Evolutionary conservation across 2,113 vertebrate species (phyloP), one percentile per base, ranked within the genome.

Genomic region (Gymnarchus niloticus): DNA sequence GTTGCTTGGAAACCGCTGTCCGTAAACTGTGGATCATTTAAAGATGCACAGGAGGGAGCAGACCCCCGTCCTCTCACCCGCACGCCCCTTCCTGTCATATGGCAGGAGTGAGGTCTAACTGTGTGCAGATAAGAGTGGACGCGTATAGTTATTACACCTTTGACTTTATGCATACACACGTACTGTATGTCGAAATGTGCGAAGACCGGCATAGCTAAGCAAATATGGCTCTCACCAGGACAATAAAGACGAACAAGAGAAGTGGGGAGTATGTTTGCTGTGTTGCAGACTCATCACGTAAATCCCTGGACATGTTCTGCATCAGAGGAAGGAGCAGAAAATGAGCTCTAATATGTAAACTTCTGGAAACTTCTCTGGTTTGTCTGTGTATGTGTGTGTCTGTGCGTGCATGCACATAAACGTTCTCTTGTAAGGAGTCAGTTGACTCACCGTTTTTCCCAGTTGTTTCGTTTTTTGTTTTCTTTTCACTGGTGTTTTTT

Each of bases 261-360:
- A 88, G 88, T 84, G 82, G 10, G 59, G 9, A 80, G 83, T 84
- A 44, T 17, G 76, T 93, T 93, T 93, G 91, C 86, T 88, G 93
- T 93, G 93, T 91, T 90, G 92, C 89, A 90, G 89, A n/a, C n/a
- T n/a, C n/a, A n/a, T n/a, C n/a, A n/a, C 88, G 77, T 90, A 90
- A 92, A 90, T 89, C 25, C 33, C 56, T 90, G 93, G 93, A 93
- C 91, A 91, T 93, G 93, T 92, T 93, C 85, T 88, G 91, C 91
- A 94, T 93, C 93, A 92, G 89, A 87, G 90, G 85, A 88, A 90
- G 90, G 91, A 88, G 89, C 89, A 92, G 90, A 93, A 93, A 93
- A 92, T 91, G 85, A 90, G 88, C 86, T 88, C 86, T 85, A 41
- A 48, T 85, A 84, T 56, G n/a, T n/a, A n/a, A n/a, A 87, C 92